Base-by-base conservation (phyloP, 2,113 vertebrate species). In the Phalacrocorax carbo region DNA sequence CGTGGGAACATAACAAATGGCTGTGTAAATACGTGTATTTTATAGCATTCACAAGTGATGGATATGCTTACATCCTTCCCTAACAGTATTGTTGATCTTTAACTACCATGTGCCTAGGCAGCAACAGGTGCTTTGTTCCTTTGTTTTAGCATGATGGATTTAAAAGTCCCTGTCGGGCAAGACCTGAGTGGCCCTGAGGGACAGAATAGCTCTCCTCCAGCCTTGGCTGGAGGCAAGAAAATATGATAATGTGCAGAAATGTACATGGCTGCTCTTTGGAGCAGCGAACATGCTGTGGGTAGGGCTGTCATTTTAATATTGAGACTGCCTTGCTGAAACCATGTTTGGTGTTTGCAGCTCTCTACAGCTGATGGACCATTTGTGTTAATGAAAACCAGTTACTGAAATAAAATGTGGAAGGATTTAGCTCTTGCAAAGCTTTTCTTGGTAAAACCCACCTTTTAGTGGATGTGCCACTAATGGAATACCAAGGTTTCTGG, bases 11-110 rank as follows among this genome's bases (percentile, higher is more conserved):
- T 64, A 88, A 66, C 71, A 92, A 86, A 52, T 78, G 82, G 38
- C 75, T 82, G 55, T 77, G 60, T 86, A 90, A 93, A 94, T 92
- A 82, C 52, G 40, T 46, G 17, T 38, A 73, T 86, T 95, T 88
- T 86, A 58, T 27, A 89, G 90, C 79, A 29, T 78, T 92, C 85
- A 94, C 68, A 83, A 86, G 46, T 94, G 82, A 96, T 95, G 85
- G 94, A 94, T 95, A 29, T 81, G 79, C 68, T 96, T 91, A 94
- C 72, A 88, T 94, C 90, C 95, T 93, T 95, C 72, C 88, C 85
- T 58, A 9, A n/a, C 58, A 11, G 82, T 72, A 72, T 66, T 7
- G 51, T 64, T 92, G 75, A 77, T 91, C 79, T 93, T 88, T 93
- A 96, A 93, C 87, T 65, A 48, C 77, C 26, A 5, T 5, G 9